These are phyloP conservation scores for Limnephilus marmoratus DNA, from an alignment of 2,888 invertebrate species.

Conservation along the genomic window DNA sequence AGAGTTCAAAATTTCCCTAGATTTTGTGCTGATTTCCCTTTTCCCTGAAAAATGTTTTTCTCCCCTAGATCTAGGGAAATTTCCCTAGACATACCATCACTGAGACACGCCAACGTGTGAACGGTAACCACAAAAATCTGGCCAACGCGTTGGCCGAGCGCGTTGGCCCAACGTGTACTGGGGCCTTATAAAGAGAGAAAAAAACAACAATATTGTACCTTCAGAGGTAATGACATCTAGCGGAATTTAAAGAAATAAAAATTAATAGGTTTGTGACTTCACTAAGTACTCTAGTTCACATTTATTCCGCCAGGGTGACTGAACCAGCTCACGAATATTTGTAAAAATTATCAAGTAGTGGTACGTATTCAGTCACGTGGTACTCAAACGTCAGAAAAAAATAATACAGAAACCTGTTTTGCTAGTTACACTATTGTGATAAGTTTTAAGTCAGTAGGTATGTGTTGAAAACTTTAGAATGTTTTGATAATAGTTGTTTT, in stretches of 20 bases:
- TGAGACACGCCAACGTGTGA: no score
- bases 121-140: no score
- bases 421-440: slow-evolving; percentile 18
- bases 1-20: no score
- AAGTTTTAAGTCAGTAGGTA: slow-evolving; percentile 5
- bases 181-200: no score
- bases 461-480: neutral
- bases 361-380: slow-evolving; percentile 33
- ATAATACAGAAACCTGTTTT: slow-evolving; percentile 51
- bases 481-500: neutral
- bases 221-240: neutral
- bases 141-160: no score
- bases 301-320: neutral
- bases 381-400: slow-evolving; percentile 15
- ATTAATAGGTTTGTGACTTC: neutral
- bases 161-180: no score
- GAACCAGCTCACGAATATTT: neutral
- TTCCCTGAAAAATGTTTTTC: no score
- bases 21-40: no score
- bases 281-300: neutral
- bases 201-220: no score
- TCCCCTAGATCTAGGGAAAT: no score
- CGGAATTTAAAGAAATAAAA: neutral
- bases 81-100: no score
- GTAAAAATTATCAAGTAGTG: neutral